A percentile compares a stretch with the other conserved stretches of the same genome.
phyloP scores from a whole-genome alignment of 1,140 invertebrate genomes.

The Gerris buenoi region DNA sequence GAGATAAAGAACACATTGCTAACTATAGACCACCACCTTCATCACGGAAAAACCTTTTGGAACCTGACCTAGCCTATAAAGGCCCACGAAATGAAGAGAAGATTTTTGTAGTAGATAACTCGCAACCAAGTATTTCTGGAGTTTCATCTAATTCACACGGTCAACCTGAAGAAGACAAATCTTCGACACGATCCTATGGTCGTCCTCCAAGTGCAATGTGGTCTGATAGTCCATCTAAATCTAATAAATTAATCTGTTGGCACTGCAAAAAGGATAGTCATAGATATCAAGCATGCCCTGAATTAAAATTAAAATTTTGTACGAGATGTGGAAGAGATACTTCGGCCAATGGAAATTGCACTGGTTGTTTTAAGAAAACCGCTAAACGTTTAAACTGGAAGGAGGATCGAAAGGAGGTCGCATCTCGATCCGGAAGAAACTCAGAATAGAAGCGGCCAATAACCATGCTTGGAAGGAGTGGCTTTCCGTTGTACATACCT shows the following conservation, averaged over 20 bases:
- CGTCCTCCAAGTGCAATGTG: background rate
- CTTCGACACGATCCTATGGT: background rate
- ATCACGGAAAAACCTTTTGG: background rate
- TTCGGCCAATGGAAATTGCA: background rate
- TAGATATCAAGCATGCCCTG: background rate
- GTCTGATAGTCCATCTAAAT: background rate
- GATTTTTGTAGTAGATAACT: background rate
- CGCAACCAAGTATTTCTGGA: no score
- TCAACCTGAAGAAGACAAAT: background rate
- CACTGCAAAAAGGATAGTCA: background rate
- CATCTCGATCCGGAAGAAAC: background rate
- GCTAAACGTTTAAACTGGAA: background rate
- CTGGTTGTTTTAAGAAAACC: background rate
- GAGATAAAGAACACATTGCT: background rate
- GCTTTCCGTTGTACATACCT: background rate
- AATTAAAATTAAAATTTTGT: background rate
- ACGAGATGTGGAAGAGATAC: background rate
- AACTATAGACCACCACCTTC: background rate
- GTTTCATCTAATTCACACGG: background rate
- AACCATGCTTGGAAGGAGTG: background rate
- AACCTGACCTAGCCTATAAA: background rate
- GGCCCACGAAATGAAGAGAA: background rate
- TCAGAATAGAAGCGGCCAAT: background rate
- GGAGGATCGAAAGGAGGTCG: background rate
- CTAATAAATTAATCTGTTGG: background rate